Evolutionary conservation across 2,113 vertebrate species (phyloP).

Genomic region (Casuarius casuarius): DNA sequence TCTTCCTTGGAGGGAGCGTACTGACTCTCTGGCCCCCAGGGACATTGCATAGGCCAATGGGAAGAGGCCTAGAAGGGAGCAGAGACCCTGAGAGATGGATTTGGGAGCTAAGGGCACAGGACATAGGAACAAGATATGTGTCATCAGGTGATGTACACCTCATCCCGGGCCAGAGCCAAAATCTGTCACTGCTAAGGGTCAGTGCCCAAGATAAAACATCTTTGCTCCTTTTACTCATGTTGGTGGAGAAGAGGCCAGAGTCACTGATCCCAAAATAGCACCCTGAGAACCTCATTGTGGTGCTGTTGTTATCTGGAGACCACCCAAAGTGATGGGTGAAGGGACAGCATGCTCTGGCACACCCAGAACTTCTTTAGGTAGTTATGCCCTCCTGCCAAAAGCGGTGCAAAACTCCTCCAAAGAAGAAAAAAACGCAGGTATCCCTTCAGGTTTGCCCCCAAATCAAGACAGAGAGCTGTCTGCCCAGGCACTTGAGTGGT

Average conservation of each 20-base stretch:
- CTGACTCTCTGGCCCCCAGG: background rate
- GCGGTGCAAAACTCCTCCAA: background rate
- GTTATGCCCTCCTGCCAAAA: background rate
- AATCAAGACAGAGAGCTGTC: background rate
- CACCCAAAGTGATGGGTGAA: background rate
- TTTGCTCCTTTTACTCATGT: background rate
- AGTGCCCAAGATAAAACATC: background rate
- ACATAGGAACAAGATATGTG: background rate
- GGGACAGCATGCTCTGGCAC: fast-evolving
- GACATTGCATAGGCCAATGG: background rate
- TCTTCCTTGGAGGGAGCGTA: background rate
- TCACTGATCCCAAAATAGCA: background rate
- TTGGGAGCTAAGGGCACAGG: background rate
- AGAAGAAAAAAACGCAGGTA: background rate
- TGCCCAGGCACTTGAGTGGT: background rate
- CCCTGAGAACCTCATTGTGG: background rate
- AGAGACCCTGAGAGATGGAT: background rate
- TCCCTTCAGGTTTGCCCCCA: background rate
- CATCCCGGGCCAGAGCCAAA: background rate
- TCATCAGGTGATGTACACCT: background rate
- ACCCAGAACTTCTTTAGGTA: background rate
- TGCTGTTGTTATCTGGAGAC: background rate
- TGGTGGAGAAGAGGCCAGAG: background rate
- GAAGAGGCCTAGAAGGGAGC: background rate
- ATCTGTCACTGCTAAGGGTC: background rate